Base-by-base conservation (phyloP, 2,113 vertebrate species). In the Climacteris rufus region DNA sequence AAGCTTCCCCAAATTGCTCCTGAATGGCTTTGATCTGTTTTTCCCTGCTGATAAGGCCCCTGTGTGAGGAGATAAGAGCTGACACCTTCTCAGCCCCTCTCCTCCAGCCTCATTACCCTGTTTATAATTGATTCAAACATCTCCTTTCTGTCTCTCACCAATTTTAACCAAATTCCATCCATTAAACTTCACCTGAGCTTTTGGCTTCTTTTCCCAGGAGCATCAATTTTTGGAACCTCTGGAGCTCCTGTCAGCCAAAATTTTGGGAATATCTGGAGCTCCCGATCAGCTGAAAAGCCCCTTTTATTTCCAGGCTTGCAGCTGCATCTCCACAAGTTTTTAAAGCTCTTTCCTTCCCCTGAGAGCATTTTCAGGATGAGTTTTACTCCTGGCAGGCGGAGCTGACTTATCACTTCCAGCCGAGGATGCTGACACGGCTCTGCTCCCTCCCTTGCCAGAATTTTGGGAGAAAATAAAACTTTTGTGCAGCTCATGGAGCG, bases 111-210 rank as follows among this genome's bases (percentile, higher is more conserved):
- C 2, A 0, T 77, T 50, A 22, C 27, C 45, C 13, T 2, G 13
- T 11, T 44, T 10, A 3, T 9, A 21, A 53, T 3, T 15, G 11
- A 23, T 64, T 37, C 60, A 64, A 53, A 2, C 2, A 0, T 42
- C 42, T 64, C 59, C 37, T 44, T 35, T 37, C 31, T 7, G 35
- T 63, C 2, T 23, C 47, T 8, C 3, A 30, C 0, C 37, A 60
- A 64, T 35, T 54, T 53, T 3, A 21, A 11, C 31, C n/a, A n/a
- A 23, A 65, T 53, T 79, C n/a, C 16, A 42, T 35, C 39, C 49
- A 12, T 27, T 6, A 11, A 28, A 35, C 24, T 35, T 39, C 3
- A 0, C 23, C 69, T 15, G 30, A 24, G 31, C 24, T 30, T 53
- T 35, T 9, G 31, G 19, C 22, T 53, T 44, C 15, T 44, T 53